Evolutionary conservation across 2,888 invertebrate species (phyloP).

Genomic region (Steinernema carpocapsae): DNA sequence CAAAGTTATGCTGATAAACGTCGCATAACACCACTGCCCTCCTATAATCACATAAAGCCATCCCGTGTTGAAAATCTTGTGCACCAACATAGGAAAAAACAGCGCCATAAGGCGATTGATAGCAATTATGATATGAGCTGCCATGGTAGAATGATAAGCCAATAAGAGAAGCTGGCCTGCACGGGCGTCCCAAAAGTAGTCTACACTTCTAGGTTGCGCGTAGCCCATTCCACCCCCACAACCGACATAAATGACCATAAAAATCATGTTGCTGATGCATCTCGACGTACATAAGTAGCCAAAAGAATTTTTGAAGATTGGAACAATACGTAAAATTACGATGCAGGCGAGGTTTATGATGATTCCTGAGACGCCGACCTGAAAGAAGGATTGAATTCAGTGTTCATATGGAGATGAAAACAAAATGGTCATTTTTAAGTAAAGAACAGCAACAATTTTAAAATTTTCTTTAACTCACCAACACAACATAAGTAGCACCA

Average conservation of each 20-base stretch:
- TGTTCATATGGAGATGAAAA: not conserved
- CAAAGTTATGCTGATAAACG: not conserved
- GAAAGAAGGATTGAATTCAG: not conserved
- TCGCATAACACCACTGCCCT: not conserved
- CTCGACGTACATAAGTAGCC: not conserved
- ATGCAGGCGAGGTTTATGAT: not conserved
- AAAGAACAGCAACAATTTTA: not conserved
- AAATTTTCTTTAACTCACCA: not conserved
- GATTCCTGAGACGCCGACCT: slow-evolving; percentile 5
- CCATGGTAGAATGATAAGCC: slow-evolving; percentile 11
- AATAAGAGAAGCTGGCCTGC: not conserved
- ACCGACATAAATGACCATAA: slow-evolving; percentile 1
- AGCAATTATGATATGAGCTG: slow-evolving; percentile 11
- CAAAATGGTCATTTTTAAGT: not conserved
- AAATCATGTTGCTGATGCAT: slow-evolving; percentile 14
- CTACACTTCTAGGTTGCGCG: not conserved
- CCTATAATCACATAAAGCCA: slow-evolving; percentile 2
- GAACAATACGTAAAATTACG: not conserved
- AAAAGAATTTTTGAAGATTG: slow-evolving; percentile 5
- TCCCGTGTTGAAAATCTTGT: not conserved
- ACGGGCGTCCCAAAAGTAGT: not conserved
- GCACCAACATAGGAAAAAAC: not conserved
- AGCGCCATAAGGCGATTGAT: slow-evolving; percentile 9
- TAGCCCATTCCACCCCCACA: slow-evolving; percentile 5
- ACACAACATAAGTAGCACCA: not conserved